Conservation (phyloP, 2,888 invertebrate genomes). For the Spicauda simplicius region DNA sequence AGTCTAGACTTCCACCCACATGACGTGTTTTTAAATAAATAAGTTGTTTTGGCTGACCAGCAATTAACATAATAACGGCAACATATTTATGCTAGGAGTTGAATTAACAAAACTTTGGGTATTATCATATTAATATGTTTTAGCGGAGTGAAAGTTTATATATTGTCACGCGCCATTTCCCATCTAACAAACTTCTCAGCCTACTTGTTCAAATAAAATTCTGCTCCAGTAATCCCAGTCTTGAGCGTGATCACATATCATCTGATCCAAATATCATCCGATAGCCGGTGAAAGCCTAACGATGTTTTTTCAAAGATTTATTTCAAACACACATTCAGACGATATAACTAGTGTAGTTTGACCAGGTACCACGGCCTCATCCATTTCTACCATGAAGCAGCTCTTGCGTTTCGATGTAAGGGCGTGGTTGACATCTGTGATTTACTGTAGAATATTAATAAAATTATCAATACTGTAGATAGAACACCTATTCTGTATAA, state of each 20-base stretch:
- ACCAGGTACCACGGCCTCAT: no score
- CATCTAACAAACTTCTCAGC: slow-evolving; percentile 65
- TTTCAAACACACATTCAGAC: not conserved
- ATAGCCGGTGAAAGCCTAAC: slow-evolving; percentile 62
- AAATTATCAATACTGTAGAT: no score
- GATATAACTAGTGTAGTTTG: no score
- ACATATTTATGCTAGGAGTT: slow-evolving; percentile 7
- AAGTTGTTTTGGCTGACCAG: slow-evolving; percentile 8
- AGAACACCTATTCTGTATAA: no score
- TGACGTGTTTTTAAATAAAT: not conserved
- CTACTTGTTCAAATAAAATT: slow-evolving; percentile 73
- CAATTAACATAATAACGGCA: slow-evolving; percentile 17
- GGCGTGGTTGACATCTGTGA: no score
- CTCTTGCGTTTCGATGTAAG: no score
- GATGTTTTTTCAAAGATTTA: not conserved
- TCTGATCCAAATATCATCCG: slow-evolving; percentile 67
- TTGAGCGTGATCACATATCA: slow-evolving; percentile 75
- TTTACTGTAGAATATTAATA: no score
- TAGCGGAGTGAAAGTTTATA: slow-evolving; percentile 61
- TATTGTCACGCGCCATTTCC: slow-evolving; percentile 71
- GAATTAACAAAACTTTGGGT: slow-evolving; percentile 14
- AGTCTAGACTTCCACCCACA: no score
- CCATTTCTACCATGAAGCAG: no score
- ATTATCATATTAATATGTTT: slow-evolving; percentile 41
- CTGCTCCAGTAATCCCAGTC: slow-evolving; percentile 73